Percentiles rank a stretch among this genome's conserved stretches.
Evolutionary conservation across 1,140 invertebrate species (phyloP).

Genomic region (Trichomalopsis sarcophagae): DNA sequence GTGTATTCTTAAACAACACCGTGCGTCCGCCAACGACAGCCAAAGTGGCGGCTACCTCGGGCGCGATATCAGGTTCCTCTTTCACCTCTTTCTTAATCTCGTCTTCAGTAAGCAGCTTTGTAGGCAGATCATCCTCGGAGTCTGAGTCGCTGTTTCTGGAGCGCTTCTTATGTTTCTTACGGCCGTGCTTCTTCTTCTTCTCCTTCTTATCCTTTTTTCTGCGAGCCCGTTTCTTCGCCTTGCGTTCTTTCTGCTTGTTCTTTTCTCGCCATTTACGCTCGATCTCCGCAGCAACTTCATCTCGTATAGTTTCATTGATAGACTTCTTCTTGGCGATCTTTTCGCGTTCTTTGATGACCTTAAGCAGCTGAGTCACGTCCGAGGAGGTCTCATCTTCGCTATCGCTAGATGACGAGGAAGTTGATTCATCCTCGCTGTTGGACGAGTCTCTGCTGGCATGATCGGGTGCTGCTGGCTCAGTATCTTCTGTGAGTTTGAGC

Average conservation of each 20-base stretch:
- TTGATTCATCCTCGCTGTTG: constrained; percentile 52
- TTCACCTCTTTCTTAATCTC: constrained; percentile 69
- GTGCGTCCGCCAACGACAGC: constrained; percentile 38
- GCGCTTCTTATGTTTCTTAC: constrained; percentile 59
- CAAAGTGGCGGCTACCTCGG: constrained; percentile 43
- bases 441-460: background rate
- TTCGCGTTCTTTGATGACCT: constrained; percentile 71
- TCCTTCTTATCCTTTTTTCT: constrained; percentile 63
- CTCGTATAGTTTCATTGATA: constrained; percentile 70
- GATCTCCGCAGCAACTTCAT: constrained; percentile 71
- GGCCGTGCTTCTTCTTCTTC: constrained; percentile 58
- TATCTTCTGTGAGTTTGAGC: constrained; percentile 21
- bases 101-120: constrained; percentile 59
- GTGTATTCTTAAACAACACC: constrained; percentile 42
- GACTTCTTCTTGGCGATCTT: constrained; percentile 70
- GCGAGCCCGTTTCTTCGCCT: constrained; percentile 56
- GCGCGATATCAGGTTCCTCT: constrained; percentile 57
- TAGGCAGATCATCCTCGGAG: constrained; percentile 38
- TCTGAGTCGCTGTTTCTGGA: constrained; percentile 50
- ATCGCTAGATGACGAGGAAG: constrained; percentile 52
- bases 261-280: constrained; percentile 67
- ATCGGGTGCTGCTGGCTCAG: background rate
- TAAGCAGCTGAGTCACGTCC: constrained; percentile 66
- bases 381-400: constrained; percentile 57
- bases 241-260: constrained; percentile 60